Evolutionary conservation across 2,797 vertebrate genomes (phyloP).

Genomic region (Apodemus agrarius): DNA sequence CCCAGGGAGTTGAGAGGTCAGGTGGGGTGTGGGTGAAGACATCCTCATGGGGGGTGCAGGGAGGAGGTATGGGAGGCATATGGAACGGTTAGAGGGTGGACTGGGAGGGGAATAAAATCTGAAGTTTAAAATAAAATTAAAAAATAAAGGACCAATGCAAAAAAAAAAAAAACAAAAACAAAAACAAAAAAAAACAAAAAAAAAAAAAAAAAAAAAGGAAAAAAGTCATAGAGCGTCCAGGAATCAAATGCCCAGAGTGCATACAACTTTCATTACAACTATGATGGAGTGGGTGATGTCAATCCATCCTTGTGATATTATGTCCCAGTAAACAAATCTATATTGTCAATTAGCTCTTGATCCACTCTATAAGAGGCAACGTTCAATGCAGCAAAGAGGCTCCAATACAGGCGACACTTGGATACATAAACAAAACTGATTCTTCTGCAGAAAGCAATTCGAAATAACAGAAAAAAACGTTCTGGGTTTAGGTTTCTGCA

Average conservation of each 20-base stretch:
- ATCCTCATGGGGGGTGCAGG: no score
- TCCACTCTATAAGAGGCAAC: background rate
- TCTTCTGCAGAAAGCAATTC: background rate
- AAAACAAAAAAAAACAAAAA: no score
- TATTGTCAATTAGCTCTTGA: slow-evolving; percentile 31
- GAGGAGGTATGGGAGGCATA: no score
- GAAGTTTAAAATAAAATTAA: no score
- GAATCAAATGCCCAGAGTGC: background rate
- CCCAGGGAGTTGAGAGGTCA: no score
- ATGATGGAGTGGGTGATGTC: slow-evolving; percentile 13
- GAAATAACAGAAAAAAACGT: background rate
- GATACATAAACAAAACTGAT: background rate
- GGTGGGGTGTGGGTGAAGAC: no score
- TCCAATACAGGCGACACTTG: background rate
- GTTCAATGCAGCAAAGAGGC: slow-evolving; percentile 16
- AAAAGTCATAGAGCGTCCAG: slow-evolving; percentile 60
- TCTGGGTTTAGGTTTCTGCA: background rate
- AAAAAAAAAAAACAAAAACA: no score
- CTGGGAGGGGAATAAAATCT: no score
- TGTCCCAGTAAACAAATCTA: slow-evolving; percentile 28
- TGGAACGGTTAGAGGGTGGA: no score
- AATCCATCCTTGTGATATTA: slow-evolving; percentile 29
- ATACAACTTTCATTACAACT: slow-evolving; percentile 54
- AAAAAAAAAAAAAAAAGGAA: no score
- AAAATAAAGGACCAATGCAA: no score